These are phyloP conservation scores for Vireo altiloquus DNA, from an alignment of 2,113 vertebrate genomes.

Conservation along the genomic window DNA sequence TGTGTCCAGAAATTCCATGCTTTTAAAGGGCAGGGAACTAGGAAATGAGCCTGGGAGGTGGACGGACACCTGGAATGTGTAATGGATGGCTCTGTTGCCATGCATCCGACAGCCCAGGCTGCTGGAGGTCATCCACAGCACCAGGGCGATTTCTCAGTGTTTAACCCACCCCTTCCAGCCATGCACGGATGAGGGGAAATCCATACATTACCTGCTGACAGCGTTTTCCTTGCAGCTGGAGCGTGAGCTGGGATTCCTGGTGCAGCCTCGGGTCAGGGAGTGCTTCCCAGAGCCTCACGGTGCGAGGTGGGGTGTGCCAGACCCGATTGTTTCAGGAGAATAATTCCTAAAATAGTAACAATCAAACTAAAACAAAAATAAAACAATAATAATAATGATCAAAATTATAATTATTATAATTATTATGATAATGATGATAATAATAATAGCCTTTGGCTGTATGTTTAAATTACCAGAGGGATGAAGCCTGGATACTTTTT, in stretches of 20 bases:
- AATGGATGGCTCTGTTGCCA: neutral
- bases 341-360: neutral
- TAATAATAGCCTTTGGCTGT: neutral
- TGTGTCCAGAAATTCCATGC: accelerated
- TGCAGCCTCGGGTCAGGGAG: neutral
- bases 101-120: neutral
- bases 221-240: neutral
- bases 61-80: neutral
- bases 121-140: neutral
- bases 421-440: accelerated
- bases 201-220: neutral
- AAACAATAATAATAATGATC: no score
- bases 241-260: neutral
- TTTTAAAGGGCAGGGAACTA: neutral
- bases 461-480: neutral
- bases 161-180: neutral
- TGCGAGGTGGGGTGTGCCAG: no score
- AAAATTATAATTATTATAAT: neutral
- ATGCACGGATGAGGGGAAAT: neutral
- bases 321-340: neutral
- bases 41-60: neutral
- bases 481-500: neutral
- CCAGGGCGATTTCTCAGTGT: neutral
- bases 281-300: neutral
- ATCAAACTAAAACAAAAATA: no score